Conservation (phyloP, 1,140 invertebrate genomes). For the Papilio machaon region DNA sequence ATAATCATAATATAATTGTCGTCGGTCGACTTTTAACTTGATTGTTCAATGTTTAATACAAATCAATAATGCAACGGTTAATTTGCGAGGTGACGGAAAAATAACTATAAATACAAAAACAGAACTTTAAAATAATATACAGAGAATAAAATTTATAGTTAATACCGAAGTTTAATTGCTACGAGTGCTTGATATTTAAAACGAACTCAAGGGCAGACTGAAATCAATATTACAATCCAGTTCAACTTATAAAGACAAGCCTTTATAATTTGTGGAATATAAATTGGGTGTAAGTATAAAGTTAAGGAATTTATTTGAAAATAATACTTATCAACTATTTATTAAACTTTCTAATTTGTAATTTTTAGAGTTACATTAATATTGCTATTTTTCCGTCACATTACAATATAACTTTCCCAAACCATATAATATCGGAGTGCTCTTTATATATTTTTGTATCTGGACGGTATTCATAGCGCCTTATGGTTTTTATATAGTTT, state of each 20-base stretch:
- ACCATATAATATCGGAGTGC: constrained; percentile 24
- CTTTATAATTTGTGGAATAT: too few relatives aligned
- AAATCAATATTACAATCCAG: too few relatives aligned
- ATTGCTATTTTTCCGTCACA: constrained; percentile 19
- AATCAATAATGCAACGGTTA: constrained; percentile 25
- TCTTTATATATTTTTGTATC: constrained; percentile 11
- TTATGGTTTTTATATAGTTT: not conserved
- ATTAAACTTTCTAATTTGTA: too few relatives aligned
- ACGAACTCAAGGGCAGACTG: too few relatives aligned
- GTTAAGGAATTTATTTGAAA: too few relatives aligned
- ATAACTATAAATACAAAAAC: not conserved
- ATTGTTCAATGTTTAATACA: constrained; percentile 42
- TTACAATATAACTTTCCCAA: not conserved
- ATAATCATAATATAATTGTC: constrained; percentile 45
- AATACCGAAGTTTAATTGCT: too few relatives aligned
- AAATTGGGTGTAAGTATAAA: too few relatives aligned
- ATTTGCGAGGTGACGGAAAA: constrained; percentile 1
- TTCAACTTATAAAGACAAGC: too few relatives aligned
- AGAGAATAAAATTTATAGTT: not conserved
- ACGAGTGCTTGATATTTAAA: too few relatives aligned
- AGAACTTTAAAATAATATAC: not conserved
- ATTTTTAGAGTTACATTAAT: too few relatives aligned
- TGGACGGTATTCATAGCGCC: constrained; percentile 38
- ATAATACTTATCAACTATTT: too few relatives aligned
- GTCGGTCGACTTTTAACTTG: constrained; percentile 13